These are phyloP conservation scores for Plutella xylostella DNA, from an alignment of 2,888 invertebrate species.

Conservation along the genomic window DNA sequence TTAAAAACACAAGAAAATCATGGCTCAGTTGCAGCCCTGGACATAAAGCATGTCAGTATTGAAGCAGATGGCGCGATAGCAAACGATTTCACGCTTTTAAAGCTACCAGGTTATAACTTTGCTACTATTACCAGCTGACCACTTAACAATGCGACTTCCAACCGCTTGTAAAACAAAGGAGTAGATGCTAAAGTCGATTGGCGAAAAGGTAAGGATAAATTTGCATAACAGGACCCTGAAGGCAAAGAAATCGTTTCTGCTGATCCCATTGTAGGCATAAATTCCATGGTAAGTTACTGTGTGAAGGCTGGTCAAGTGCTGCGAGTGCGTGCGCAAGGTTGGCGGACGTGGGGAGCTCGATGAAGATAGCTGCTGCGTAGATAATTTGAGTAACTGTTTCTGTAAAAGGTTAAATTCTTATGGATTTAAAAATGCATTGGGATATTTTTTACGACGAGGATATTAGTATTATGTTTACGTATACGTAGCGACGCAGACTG, in stretches of 20 bases:
- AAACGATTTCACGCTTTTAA: conserved; percentile 43
- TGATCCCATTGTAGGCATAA: conserved; percentile 50
- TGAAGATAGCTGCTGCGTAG: no score
- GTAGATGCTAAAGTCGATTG: not conserved
- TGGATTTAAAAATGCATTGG: no score
- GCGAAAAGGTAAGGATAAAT: not conserved
- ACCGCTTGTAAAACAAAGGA: not conserved
- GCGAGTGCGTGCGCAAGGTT: no score
- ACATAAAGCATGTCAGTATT: conserved; percentile 46
- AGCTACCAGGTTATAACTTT: conserved; percentile 46
- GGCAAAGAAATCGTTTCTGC: conserved; percentile 43
- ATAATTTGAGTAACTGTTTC: no score
- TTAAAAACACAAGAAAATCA: conserved; percentile 37
- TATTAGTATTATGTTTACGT: no score
- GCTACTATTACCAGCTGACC: conserved; percentile 22
- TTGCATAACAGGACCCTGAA: conserved; percentile 23
- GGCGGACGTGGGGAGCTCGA: no score
- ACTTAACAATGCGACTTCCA: not conserved
- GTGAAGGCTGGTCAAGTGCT: conserved; percentile 29
- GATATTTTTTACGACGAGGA: no score
- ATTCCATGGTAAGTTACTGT: conserved; percentile 37
- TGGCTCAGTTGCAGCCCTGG: conserved; percentile 32
- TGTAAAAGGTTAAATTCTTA: no score
- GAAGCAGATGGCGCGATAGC: conserved; percentile 52
- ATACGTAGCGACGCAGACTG: no score